These are phyloP conservation scores for Dryoscopus gambensis DNA, from an alignment of 2,113 vertebrate genomes.

Conservation along the genomic window DNA sequence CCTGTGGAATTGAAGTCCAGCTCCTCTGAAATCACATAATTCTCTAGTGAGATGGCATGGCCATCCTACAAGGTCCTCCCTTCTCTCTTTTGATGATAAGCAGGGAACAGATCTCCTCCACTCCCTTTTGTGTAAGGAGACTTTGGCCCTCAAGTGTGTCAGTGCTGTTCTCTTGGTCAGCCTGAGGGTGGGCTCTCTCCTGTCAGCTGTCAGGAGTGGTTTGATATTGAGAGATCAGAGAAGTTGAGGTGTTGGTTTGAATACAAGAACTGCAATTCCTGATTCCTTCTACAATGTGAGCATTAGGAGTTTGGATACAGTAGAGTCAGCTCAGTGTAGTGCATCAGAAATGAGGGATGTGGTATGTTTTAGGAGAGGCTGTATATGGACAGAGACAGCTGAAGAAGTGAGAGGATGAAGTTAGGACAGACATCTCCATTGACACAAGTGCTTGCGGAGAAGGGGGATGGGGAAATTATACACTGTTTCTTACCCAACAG, in stretches of 20 bases:
- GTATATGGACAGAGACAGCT: not conserved
- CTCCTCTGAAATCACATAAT: not conserved
- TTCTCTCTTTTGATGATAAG: not conserved
- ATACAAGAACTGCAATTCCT: not conserved
- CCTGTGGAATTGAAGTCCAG: not conserved
- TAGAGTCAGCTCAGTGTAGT: not conserved
- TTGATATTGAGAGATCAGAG: not conserved
- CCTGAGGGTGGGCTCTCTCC: not conserved
- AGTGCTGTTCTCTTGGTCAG: not conserved
- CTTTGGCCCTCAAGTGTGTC: not conserved
- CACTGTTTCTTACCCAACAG: not conserved
- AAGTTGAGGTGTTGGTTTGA: not conserved
- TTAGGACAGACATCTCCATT: not conserved
- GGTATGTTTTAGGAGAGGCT: not conserved
- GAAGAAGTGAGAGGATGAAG: not conserved
- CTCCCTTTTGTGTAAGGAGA: not conserved
- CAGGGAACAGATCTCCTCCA: not conserved
- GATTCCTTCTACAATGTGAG: not conserved
- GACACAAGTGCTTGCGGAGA: not conserved
- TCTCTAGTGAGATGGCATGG: accelerated
- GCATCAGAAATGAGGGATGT: not conserved
- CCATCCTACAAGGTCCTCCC: not conserved
- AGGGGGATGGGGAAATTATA: not conserved
- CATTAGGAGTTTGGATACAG: not conserved
- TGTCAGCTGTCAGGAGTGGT: not conserved